Percentiles rank a stretch among this genome's conserved stretches.
Conservation (phyloP, 37 sponge, comb jelly and placozoan species). For the Theonella swinhoei region DNA sequence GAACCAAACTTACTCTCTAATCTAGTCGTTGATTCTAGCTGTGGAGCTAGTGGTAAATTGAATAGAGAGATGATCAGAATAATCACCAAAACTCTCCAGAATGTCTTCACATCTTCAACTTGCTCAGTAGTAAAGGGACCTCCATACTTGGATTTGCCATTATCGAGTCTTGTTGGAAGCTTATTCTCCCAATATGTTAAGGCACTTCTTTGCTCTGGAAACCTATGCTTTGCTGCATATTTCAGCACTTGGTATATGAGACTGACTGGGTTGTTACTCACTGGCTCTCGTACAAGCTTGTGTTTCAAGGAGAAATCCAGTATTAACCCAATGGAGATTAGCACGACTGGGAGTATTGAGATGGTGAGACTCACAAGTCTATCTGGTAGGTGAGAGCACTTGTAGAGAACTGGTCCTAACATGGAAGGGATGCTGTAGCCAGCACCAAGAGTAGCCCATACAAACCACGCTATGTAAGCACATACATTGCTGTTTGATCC, state of each 20-base stretch:
- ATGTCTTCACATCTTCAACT: constrained; percentile 12
- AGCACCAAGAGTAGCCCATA: neutral
- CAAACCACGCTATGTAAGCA: neutral
- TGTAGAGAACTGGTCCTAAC: neutral
- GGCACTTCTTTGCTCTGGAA: constrained; percentile 3
- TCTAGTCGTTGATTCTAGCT: neutral
- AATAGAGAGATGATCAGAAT: neutral
- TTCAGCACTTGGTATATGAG: neutral
- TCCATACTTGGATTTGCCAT: constrained; percentile 1
- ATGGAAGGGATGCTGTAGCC: neutral
- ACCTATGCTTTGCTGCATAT: neutral
- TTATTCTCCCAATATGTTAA: constrained; percentile 12
- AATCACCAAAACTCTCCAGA: neutral
- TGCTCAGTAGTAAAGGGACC: constrained; percentile 13
- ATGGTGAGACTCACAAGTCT: neutral
- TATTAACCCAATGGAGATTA: neutral
- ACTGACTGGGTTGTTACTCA: neutral
- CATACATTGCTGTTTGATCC: neutral
- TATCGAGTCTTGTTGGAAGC: neutral
- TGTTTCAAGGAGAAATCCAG: neutral
- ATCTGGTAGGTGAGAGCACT: neutral
- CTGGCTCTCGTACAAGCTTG: constrained; percentile 3
- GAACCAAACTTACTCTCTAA: neutral
- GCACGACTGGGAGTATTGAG: neutral
- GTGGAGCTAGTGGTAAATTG: neutral